Evolutionary conservation across 2,888 invertebrate species (phyloP), one percentile per base, ranked within the genome.

Genomic region (Meiosimyza decipiens): DNA sequence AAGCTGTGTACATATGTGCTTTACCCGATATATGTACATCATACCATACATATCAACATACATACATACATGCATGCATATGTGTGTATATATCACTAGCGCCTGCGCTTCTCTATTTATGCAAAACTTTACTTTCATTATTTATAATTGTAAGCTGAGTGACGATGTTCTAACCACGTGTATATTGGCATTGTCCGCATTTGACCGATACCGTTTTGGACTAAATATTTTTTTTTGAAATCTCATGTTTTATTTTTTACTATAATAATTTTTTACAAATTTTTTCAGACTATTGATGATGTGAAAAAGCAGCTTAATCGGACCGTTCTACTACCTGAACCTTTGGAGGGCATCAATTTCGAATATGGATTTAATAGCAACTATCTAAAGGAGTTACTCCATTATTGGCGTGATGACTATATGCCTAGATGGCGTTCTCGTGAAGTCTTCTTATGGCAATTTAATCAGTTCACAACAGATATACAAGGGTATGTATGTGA

Each of bases 321-420:
- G 62, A 78, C 82, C 5, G 50, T 82, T 3, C 83, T 88, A 0
- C 88, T 90, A 0, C 83, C 87, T 0, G 88, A 88, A 15, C 92
- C 94, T 0, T 82, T 94, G 33, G 92, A 94, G 82, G 90, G 89
- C 54, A 90, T 90, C 5, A 69, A 69, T 49, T 96, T 95, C 85
- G 90, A 92, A 75, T 96, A 96, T 81, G 97, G 97, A 0, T 92
- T 97, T 82, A 94, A 95, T 80, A 88, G 91, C 0, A 88, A 91
- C 33, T 91, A 91, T 74, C 86, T 96, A 0, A 88, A 90, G 40
- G 89, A 90, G 78, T 88, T 96, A 3, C 83, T 94, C 0, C 89
- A 91, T n/a, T 93, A 94, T 84, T 98, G 98, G 98, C 89, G 89
- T 40, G 91, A 91, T 52, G 90, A 91, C 63, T 97, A 94, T 84